phyloP scores from a whole-genome alignment of 2,888 invertebrate genomes.

The Hyles lineata region DNA sequence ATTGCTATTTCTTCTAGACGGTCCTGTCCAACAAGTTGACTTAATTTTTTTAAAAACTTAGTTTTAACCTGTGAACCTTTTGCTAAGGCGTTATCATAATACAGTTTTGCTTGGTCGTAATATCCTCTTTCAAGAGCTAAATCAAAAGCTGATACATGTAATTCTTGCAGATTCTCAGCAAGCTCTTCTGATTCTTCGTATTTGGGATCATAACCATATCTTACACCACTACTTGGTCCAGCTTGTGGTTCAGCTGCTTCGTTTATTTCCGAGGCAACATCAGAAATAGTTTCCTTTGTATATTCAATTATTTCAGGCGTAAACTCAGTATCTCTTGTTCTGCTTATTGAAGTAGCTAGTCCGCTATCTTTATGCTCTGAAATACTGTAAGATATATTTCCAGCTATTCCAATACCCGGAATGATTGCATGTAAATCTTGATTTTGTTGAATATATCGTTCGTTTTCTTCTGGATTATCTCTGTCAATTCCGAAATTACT shows the following conservation, averaged over 20 bases:
- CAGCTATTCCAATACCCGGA: neutral
- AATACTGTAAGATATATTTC: neutral
- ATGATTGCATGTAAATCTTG: neutral
- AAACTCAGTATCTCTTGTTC: neutral
- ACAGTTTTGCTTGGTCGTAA: neutral
- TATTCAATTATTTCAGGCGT: neutral
- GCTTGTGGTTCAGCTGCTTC: neutral
- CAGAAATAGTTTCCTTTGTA: neutral
- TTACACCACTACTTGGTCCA: neutral
- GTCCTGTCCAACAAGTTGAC: neutral
- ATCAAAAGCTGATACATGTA: neutral
- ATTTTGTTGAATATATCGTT: neutral
- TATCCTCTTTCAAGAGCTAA: neutral
- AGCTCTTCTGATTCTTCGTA: neutral
- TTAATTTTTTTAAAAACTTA: neutral
- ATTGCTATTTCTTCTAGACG: neutral
- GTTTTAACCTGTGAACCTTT: neutral
- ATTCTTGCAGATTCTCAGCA: neutral
- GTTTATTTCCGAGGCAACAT: neutral
- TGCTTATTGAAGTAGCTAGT: neutral
- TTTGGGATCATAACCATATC: neutral
- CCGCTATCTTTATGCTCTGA: neutral
- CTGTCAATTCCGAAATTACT: neutral
- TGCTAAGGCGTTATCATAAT: neutral
- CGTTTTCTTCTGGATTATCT: neutral